Evolutionary conservation across 2,113 vertebrate genomes (phyloP).

Genomic region (Gracilinanus agilis): DNA sequence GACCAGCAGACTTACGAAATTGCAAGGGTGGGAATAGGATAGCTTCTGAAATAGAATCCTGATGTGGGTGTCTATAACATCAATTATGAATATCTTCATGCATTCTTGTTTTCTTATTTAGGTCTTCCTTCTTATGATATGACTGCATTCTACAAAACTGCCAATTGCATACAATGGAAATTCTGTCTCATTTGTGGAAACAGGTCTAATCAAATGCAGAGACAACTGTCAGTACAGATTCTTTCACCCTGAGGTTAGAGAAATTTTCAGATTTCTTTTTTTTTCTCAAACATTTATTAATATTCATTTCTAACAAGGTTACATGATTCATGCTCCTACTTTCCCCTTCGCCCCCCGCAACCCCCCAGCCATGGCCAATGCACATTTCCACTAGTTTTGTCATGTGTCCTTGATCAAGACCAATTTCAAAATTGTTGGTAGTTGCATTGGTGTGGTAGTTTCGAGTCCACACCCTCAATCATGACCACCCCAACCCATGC

Average conservation of each 20-base stretch:
- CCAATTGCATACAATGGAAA: background rate
- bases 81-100: background rate
- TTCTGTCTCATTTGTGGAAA: background rate
- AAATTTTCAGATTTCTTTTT: too few species aligned
- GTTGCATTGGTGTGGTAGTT: too few species aligned
- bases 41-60: background rate
- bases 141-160: background rate
- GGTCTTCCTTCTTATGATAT: background rate
- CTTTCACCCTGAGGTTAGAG: background rate
- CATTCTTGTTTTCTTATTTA: background rate
- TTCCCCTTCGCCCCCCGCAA: too few species aligned
- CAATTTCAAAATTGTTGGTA: too few species aligned
- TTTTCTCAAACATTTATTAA: too few species aligned
- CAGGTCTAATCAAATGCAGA: accelerated
- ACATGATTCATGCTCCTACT: too few species aligned
- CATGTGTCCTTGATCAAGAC: too few species aligned
- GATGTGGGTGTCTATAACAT: background rate
- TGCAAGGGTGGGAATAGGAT: background rate
- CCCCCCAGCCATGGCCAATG: too few species aligned
- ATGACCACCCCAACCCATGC: too few species aligned
- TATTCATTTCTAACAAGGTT: too few species aligned
- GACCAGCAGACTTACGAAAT: background rate
- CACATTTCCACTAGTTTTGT: too few species aligned
- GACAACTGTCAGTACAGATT: background rate
- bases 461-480: too few species aligned